A percentile compares a stretch with the other conserved stretches of the same genome.
Conservation (phyloP, 2,113 vertebrate species). For the Tapirus terrestris region DNA sequence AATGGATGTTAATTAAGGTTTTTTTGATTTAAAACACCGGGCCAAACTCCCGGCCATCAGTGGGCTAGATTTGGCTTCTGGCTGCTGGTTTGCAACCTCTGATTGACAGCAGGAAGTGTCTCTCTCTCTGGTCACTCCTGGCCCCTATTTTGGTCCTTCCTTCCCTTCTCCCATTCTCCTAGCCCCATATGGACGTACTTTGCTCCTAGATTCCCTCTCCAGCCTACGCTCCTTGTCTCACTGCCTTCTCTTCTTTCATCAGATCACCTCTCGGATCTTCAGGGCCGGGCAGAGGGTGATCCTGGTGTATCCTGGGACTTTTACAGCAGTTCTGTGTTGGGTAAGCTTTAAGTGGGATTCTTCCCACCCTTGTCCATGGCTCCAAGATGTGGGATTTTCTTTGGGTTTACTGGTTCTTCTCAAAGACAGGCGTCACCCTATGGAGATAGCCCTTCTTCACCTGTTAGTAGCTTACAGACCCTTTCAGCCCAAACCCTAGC, state of each 20-base stretch:
- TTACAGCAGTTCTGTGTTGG: constrained; percentile 96
- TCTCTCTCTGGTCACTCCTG: neutral
- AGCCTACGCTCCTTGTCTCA: neutral
- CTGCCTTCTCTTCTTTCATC: neutral
- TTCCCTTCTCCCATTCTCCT: neutral
- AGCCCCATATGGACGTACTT: neutral
- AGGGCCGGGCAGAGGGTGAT: constrained; percentile 93
- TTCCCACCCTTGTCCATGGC: neutral
- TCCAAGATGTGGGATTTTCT: neutral
- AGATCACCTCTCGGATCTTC: constrained; percentile 97
- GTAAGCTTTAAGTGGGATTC: constrained; percentile 85
- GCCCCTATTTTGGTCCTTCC: neutral
- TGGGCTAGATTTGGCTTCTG: neutral
- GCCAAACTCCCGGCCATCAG: neutral
- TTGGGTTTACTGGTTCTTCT: neutral
- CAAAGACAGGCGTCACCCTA: neutral
- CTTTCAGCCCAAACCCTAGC: neutral
- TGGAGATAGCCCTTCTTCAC: neutral
- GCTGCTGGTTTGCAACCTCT: neutral
- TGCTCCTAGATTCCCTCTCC: neutral
- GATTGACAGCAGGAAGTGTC: neutral
- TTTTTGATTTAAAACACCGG: constrained; percentile 13
- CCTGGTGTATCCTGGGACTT: constrained; percentile 96
- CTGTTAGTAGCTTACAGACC: neutral
- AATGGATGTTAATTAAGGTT: neutral